These are phyloP conservation scores for Kradibia gibbosae DNA, from an alignment of 1,140 invertebrate species.

Conservation along the genomic window DNA sequence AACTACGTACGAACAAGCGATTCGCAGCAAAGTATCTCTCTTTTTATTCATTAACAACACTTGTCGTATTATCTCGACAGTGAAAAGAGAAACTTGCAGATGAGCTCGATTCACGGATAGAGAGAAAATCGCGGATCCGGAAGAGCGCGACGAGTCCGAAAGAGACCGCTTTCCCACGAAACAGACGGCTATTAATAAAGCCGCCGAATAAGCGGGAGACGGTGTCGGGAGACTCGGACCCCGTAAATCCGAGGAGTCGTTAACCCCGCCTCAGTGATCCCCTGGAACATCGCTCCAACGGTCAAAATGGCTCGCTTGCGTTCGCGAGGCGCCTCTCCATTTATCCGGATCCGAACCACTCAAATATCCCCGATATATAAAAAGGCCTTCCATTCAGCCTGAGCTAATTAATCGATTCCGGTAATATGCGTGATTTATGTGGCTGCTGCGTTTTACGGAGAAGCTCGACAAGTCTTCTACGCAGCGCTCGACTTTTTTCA, in stretches of 20 bases:
- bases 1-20: too few species aligned
- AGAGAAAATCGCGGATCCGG: neutral
- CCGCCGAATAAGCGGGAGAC: neutral
- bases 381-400: neutral
- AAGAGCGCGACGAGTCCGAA: neutral
- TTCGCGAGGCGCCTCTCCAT: neutral
- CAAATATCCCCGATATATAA: neutral
- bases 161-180: neutral
- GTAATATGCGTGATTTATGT: neutral
- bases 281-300: neutral
- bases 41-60: too few species aligned
- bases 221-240: neutral
- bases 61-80: too few species aligned
- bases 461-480: neutral
- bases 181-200: neutral
- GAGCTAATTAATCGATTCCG: neutral
- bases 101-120: neutral
- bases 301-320: too few species aligned
- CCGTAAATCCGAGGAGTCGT: constrained; percentile 17
- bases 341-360: neutral
- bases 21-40: too few species aligned
- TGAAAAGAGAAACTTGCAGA: too few species aligned
- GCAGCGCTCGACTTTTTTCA: neutral
- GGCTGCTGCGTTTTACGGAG: neutral
- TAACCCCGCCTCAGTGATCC: neutral